These are phyloP conservation scores for Drosophila hawaiiensis DNA, from an alignment of 2,888 invertebrate species.

Conservation along the genomic window DNA sequence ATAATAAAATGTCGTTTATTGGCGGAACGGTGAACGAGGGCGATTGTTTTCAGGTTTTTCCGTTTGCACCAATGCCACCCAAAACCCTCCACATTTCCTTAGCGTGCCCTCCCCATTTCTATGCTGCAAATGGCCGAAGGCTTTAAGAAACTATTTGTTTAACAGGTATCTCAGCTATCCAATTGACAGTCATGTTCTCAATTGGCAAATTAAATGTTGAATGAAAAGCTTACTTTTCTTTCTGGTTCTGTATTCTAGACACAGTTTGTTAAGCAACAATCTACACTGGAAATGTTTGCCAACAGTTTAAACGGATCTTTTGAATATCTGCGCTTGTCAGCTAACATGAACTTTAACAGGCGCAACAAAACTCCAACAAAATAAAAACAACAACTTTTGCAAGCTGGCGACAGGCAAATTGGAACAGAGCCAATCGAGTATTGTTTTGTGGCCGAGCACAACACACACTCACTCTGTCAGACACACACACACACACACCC, in stretches of 20 bases:
- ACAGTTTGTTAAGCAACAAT: background rate
- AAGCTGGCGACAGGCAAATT: slow-evolving; percentile 13
- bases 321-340: background rate
- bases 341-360: background rate
- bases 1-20: slow-evolving; percentile 79
- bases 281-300: background rate
- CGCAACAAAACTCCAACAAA: background rate
- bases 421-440: slow-evolving; percentile 35
- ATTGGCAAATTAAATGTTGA: slow-evolving; percentile 51
- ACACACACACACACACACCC: background rate
- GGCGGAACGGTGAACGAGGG: slow-evolving; percentile 50
- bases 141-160: slow-evolving; percentile 13
- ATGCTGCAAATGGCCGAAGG: background rate
- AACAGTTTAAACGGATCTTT: background rate
- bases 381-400: background rate
- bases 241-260: background rate
- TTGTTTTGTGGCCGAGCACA: slow-evolving; percentile 39
- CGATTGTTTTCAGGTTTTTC: slow-evolving; percentile 54
- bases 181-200: slow-evolving; percentile 16
- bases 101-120: background rate
- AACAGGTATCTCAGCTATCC: slow-evolving; percentile 9
- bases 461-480: slow-evolving; percentile 10
- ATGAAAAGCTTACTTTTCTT: slow-evolving; percentile 34
- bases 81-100: too few species aligned
- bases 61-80: slow-evolving; percentile 11